Evolutionary conservation across 1,140 invertebrate genomes (phyloP), one percentile per base, ranked within the genome.

Genomic region (Bombus sibiricus): DNA sequence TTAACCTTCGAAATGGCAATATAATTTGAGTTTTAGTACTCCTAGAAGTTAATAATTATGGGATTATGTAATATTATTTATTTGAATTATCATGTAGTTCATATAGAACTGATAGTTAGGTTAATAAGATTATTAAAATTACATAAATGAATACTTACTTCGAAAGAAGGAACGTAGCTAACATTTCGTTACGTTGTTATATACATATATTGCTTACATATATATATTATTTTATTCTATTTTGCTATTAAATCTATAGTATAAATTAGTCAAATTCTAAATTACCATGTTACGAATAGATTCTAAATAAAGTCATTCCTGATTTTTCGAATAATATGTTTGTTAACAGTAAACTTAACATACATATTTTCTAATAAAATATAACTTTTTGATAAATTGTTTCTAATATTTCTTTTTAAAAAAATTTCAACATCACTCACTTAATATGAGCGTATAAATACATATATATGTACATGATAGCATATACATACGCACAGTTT

Each of bases 81-180:
- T 39, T 53, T 66, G 62, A 68, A 39, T 57, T 15, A 37, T 25
- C 32, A 83, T 25, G 3, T n/a, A 75, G 28, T 79, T 76, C 64
- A 37, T 64, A 47, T 43, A 72, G 62, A 75, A n/a, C 47, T 47
- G 22, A 66, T 32, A 22, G 18, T 8, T 53, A 53, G 47, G 37
- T 76, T 79, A 79, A 71, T 32, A 74, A 57, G 3, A 8, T 34
- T 32, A 22, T 62, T 76, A 37, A 69, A n/a, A 74, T 68, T n/a
- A 39, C 1, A 41, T 66, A 69, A 22, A 73, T 25, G 28, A 69
- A 39, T 75, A 86, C 85, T 86, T 87, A 93, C 93, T 85, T 92
- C 12, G 79, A 83, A 77, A 92, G 41, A 37, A 87, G 37, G 43
- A 79, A 66, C 43, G 88, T 69, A 13, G 84, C 59, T 43, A 92